Percentiles rank a stretch among this genome's conserved stretches.
phyloP scores from a whole-genome alignment of 2,797 vertebrate species.

The Mionectes olivaceus region DNA sequence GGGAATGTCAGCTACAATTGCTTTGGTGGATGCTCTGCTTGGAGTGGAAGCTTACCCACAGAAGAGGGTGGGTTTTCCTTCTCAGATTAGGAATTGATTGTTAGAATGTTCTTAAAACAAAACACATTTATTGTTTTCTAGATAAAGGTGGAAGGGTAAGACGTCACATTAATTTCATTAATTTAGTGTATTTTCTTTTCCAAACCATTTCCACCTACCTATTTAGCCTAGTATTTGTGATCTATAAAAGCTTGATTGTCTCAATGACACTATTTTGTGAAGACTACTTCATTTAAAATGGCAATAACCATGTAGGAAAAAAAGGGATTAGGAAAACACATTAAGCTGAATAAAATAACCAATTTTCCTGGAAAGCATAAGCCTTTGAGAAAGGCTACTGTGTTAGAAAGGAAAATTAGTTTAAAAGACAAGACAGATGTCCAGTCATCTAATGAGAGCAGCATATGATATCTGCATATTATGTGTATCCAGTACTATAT shows the following conservation, averaged over 20 bases:
- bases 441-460: background rate
- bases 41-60: background rate
- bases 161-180: background rate
- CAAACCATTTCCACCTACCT: background rate
- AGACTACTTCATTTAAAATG: background rate
- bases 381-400: background rate
- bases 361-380: background rate
- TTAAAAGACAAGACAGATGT: background rate
- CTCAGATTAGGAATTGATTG: background rate
- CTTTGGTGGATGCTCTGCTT: slow-evolving; percentile 31
- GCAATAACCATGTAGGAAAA: background rate
- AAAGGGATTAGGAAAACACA: background rate
- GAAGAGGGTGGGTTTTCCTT: background rate
- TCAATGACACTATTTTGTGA: background rate
- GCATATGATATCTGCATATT: background rate
- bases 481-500: background rate
- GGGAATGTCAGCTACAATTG: slow-evolving; percentile 33
- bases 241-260: background rate
- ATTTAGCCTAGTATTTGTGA: background rate
- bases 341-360: background rate
- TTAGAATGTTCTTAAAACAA: background rate
- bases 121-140: background rate
- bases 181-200: background rate
- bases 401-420: background rate
- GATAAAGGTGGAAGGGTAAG: background rate